Base-by-base conservation (phyloP, 2,113 vertebrate genomes). In the Microcebus lehilahytsara region DNA sequence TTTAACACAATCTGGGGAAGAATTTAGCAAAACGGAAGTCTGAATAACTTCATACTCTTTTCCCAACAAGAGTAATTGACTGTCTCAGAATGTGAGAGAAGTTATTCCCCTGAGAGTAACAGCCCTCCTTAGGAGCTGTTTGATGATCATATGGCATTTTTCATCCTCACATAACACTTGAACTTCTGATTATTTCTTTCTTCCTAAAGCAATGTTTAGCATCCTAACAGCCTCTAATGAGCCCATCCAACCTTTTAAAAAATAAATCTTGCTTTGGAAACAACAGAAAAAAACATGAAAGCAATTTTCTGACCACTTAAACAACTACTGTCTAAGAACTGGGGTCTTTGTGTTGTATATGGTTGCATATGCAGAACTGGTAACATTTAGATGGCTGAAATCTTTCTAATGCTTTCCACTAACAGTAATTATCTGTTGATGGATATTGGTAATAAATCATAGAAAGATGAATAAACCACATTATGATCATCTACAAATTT, bases 151-250 rank as follows among this genome's bases (percentile, higher is more conserved):
- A 89, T 81, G 64, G 22, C 51, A 77, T 27, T 74, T 96, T 84
- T 89, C 71, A 92, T 53, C n/a, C 56, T 89, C 67, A 49, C 11
- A 27, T 37, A 75, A 42, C 17, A 85, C 66, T 83, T 78, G 84
- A 89, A n/a, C n/a, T 92, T 95, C 42, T 95, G 75, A 62, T 79
- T n/a, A 9, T n/a, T 84, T 53, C 53, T 95, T 94, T 77, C 60
- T 53, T 88, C 46, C 30, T 67, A 64, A 81, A 71, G 49, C 40
- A 19, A 37, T n/a, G 5, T 46, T 83, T 62, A 75, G 67, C 51
- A 37, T 53, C 58, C 53, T 67, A 81, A 88, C 3, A 62, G 49
- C 14, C 40, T 92, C 30, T 75, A 72, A 77, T 27, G 27, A 93
- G 30, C 22, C 32, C 69, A 64, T 16, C 9, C 17, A 25, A 83